These are phyloP conservation scores for Neotragus moschatus DNA, from an alignment of 2,113 vertebrate species.

Conservation along the genomic window DNA sequence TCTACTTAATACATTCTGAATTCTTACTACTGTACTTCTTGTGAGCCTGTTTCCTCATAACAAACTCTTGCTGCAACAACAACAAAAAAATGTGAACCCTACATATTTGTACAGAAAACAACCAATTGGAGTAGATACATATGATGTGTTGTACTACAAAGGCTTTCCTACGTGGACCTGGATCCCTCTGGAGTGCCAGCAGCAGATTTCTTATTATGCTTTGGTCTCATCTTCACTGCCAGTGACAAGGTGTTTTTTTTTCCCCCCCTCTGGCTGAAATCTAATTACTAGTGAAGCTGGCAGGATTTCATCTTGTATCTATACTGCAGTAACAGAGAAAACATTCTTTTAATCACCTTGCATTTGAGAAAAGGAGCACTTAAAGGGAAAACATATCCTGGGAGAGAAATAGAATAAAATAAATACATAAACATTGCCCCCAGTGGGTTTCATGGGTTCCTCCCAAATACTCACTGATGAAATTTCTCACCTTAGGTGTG, in stretches of 20 bases:
- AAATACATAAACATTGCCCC: slow-evolving; percentile 54
- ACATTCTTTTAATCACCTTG: slow-evolving; percentile 44
- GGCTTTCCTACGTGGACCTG: slow-evolving; percentile 24
- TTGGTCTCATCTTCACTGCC: slow-evolving; percentile 67
- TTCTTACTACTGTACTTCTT: slow-evolving; percentile 18
- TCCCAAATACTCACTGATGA: slow-evolving; percentile 61
- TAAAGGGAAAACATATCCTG: slow-evolving; percentile 55
- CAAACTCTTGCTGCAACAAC: background rate
- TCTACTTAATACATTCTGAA: slow-evolving; percentile 30
- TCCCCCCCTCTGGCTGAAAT: slow-evolving; percentile 49
- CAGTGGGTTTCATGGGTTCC: background rate
- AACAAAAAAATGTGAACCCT: slow-evolving; percentile 31
- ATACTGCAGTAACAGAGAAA: slow-evolving; percentile 44
- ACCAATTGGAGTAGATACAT: background rate
- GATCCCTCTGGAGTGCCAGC: slow-evolving; percentile 45
- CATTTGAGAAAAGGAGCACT: slow-evolving; percentile 16
- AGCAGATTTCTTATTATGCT: slow-evolving; percentile 68
- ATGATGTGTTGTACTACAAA: slow-evolving; percentile 63
- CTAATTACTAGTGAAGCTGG: slow-evolving; percentile 76
- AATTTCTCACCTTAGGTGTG: slow-evolving; percentile 85
- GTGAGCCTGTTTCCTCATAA: slow-evolving; percentile 50
- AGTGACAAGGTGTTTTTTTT: slow-evolving; percentile 69
- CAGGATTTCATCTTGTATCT: slow-evolving; percentile 75
- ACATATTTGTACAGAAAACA: slow-evolving; percentile 51
- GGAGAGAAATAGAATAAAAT: slow-evolving; percentile 16